A percentile compares a stretch with the other conserved stretches of the same genome.
Evolutionary conservation across 2,113 vertebrate genomes (phyloP).

Genomic region (Otocyon megalotis): DNA sequence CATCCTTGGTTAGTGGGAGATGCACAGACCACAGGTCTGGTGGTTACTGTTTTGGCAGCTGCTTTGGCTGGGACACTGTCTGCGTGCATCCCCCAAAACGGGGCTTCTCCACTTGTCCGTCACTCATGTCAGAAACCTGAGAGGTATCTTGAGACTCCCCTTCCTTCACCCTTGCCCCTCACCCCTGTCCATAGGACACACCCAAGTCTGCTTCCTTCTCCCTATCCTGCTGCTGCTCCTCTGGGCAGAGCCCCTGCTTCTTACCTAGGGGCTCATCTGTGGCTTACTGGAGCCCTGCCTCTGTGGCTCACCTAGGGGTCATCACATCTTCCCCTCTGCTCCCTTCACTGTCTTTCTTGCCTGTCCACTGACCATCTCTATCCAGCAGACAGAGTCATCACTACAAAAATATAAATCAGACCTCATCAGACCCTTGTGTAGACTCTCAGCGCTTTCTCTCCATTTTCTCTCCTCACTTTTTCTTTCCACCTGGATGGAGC

Average conservation of each 20-base stretch:
- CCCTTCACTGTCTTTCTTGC: background rate
- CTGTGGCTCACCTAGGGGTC: too few relatives aligned
- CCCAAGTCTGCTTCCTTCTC: background rate
- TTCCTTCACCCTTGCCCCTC: background rate
- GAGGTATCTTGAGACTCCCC: background rate
- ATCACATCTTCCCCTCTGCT: background rate
- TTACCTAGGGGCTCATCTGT: background rate
- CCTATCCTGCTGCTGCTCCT: background rate
- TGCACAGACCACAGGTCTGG: background rate
- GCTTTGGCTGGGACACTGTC: background rate
- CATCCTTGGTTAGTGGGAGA: background rate
- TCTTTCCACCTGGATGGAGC: background rate
- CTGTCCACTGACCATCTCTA: background rate
- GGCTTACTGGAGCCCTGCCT: background rate
- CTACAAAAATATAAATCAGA: background rate
- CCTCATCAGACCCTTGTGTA: background rate
- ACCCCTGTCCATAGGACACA: background rate
- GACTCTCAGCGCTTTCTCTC: background rate
- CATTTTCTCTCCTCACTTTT: fast-evolving
- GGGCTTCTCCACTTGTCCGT: background rate
- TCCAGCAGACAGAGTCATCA: background rate
- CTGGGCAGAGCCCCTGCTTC: background rate
- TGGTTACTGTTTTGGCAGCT: background rate
- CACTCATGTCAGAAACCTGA: background rate
- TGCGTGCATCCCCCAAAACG: background rate